Conservation (phyloP, 64 coral and sea anemone genomes). For the Pocillopora damicornis region DNA sequence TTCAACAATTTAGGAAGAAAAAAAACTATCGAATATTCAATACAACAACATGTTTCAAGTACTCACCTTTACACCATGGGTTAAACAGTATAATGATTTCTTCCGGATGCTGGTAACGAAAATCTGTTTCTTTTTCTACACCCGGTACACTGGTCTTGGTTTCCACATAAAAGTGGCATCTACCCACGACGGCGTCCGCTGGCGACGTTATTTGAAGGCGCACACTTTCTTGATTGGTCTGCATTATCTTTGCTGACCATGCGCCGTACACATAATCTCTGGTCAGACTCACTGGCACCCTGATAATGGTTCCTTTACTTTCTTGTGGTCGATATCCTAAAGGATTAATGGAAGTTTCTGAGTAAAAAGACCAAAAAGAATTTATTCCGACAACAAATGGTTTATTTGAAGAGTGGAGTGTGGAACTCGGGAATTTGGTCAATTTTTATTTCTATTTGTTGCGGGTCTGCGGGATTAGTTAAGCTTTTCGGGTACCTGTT, state of each 20-base stretch:
- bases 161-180: constrained; percentile 72
- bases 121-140: constrained; percentile 24
- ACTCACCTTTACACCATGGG: constrained; percentile 85
- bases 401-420: too few relatives aligned
- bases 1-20: too few relatives aligned
- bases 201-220: constrained; percentile 46
- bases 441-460: background rate
- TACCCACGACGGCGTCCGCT: constrained; percentile 64
- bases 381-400: background rate
- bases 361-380: background rate
- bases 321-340: constrained; percentile 63
- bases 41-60: too few relatives aligned
- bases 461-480: too few relatives aligned
- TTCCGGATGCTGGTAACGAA: constrained; percentile 34
- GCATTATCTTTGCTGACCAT: constrained; percentile 52
- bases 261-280: background rate
- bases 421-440: too few relatives aligned
- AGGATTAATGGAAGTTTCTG: background rate
- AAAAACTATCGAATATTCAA: too few relatives aligned
- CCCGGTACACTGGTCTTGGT: constrained; percentile 10
- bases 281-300: constrained; percentile 21
- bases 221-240: background rate
- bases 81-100: constrained; percentile 79
- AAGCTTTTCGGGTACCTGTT: too few relatives aligned
- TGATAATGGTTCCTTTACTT: constrained; percentile 66